Evolutionary conservation across 1,140 invertebrate species (phyloP).

Genomic region (Zophobas morio): DNA sequence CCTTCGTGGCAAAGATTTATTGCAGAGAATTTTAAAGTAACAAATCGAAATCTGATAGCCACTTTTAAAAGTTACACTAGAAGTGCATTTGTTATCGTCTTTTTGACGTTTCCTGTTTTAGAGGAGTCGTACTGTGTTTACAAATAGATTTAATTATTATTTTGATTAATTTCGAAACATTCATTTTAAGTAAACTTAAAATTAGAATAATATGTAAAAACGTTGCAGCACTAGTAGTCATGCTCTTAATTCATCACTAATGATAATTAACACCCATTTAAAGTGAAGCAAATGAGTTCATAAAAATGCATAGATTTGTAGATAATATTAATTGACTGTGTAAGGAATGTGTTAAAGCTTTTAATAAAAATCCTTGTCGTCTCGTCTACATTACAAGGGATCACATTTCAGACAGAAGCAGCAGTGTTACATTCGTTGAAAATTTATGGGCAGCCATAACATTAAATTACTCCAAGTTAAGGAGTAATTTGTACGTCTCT

Average conservation of each 20-base stretch:
- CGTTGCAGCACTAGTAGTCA: no score
- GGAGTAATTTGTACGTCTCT: constrained; percentile 39
- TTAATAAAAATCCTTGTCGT: constrained; percentile 38
- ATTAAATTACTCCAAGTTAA: constrained; percentile 46
- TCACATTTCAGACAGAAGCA: constrained; percentile 42
- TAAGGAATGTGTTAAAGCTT: constrained; percentile 26
- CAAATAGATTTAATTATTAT: no score
- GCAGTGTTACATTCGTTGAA: constrained; percentile 4
- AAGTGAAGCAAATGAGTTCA: constrained; percentile 18
- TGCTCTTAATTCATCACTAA: neutral
- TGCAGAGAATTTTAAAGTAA: no score
- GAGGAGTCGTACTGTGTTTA: no score
- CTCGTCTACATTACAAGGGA: constrained; percentile 37
- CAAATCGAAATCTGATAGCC: no score
- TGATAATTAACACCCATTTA: neutral
- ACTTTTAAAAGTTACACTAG: no score
- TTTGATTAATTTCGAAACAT: no score
- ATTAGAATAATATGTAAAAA: neutral
- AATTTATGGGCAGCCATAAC: constrained; percentile 49
- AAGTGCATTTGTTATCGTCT: no score
- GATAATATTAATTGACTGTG: constrained; percentile 19
- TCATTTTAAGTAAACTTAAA: no score
- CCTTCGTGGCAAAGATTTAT: no score
- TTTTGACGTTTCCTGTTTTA: no score
- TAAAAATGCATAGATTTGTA: constrained; percentile 34